phyloP scores from a whole-genome alignment of 2,113 vertebrate genomes.

The Morone saxatilis region DNA sequence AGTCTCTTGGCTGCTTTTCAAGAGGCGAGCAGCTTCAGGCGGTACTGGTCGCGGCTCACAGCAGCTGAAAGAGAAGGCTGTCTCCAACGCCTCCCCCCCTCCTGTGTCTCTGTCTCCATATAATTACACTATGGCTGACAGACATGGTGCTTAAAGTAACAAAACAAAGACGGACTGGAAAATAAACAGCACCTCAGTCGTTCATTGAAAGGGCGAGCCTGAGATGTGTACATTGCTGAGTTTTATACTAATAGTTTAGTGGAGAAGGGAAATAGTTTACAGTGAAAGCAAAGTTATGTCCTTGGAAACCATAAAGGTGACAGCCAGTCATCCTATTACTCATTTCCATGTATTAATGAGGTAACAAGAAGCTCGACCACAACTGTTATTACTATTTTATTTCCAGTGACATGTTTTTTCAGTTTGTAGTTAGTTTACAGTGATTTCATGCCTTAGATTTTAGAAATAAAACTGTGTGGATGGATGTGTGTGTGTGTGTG shows the following conservation, averaged over 20 bases:
- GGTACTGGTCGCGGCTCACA: constrained; percentile 79
- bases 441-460: constrained; percentile 33
- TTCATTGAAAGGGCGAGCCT: constrained; percentile 51
- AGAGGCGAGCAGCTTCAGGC: constrained; percentile 78
- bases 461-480: constrained; percentile 26
- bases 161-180: constrained; percentile 85
- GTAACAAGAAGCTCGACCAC: constrained; percentile 28
- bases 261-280: constrained; percentile 38
- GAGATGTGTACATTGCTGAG: constrained; percentile 56
- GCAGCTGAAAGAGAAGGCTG: constrained; percentile 84
- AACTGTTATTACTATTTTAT: constrained; percentile 21
- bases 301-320: constrained; percentile 38
- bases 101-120: constrained; percentile 84
- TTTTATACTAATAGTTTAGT: constrained; percentile 63
- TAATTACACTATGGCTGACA: constrained; percentile 87
- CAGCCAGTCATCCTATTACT: constrained; percentile 15
- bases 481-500: constrained; percentile 7
- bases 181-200: constrained; percentile 81
- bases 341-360: constrained; percentile 39
- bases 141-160: constrained; percentile 87
- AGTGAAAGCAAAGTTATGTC: constrained; percentile 32
- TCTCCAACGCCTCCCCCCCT: constrained; percentile 71
- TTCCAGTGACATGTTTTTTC: constrained; percentile 28
- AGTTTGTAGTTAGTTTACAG: constrained; percentile 10
- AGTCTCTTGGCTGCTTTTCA: constrained; percentile 82